These are phyloP conservation scores for Lanius collurio DNA, from an alignment of 2,113 vertebrate species.

Conservation along the genomic window DNA sequence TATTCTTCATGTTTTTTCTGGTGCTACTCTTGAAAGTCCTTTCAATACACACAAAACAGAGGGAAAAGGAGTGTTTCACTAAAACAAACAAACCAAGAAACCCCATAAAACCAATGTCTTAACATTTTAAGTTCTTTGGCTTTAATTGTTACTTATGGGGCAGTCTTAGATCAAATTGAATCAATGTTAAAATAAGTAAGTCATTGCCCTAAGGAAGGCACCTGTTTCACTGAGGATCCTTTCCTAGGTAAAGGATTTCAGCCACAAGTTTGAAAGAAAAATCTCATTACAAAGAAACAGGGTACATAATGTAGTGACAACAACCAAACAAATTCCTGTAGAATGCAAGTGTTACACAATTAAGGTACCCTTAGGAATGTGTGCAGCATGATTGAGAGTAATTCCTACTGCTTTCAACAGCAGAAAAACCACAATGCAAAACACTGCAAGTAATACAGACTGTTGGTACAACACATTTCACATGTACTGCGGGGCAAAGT, in stretches of 20 bases:
- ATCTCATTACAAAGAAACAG: not conserved
- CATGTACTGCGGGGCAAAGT: not conserved
- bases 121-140: not conserved
- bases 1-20: not conserved
- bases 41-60: not conserved
- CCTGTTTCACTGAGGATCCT: not conserved
- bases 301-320: not conserved
- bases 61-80: not conserved
- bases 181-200: not conserved
- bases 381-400: not conserved
- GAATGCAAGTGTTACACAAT: not conserved
- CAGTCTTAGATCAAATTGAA: not conserved
- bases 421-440: not conserved
- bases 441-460: not conserved
- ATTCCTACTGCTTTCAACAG: not conserved
- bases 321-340: not conserved
- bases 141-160: not conserved
- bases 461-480: not conserved
- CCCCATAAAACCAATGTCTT: not conserved
- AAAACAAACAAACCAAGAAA: not conserved
- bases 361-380: not conserved
- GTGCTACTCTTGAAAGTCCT: not conserved
- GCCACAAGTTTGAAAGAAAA: not conserved
- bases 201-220: not conserved
- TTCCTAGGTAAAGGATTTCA: not conserved